phyloP scores from a whole-genome alignment of 2,797 vertebrate species.

The Cynodonichthys magdalenae region DNA sequence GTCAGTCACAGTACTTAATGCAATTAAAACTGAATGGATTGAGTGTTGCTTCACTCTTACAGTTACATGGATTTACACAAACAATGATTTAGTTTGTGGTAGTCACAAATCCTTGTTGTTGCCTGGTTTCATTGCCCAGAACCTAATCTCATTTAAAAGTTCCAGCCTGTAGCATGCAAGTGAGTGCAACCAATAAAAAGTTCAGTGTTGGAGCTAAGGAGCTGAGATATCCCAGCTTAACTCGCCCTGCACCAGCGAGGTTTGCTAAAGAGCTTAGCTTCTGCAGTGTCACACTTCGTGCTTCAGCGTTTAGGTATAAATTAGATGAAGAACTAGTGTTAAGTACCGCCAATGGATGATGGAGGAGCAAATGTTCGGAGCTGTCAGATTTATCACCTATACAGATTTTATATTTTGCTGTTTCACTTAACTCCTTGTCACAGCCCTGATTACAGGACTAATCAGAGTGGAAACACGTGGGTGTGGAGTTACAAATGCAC shows the following conservation, averaged over 20 bases:
- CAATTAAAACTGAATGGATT: slow-evolving; percentile 23
- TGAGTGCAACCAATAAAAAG: slow-evolving; percentile 39
- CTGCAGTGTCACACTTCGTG: slow-evolving; percentile 49
- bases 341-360: slow-evolving; percentile 20
- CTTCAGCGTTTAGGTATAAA: slow-evolving; percentile 8
- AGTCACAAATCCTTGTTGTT: slow-evolving; percentile 48
- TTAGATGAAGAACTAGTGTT: slow-evolving; percentile 34
- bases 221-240: slow-evolving; percentile 44
- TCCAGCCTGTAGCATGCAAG: slow-evolving; percentile 45
- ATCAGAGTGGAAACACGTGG: slow-evolving; percentile 25
- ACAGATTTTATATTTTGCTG: slow-evolving; percentile 17
- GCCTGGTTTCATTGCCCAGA: slow-evolving; percentile 59
- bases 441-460: slow-evolving; percentile 43
- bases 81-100: slow-evolving; percentile 28
- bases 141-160: slow-evolving; percentile 62
- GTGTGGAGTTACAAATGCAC: slow-evolving; percentile 14
- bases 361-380: slow-evolving; percentile 25
- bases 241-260: slow-evolving; percentile 34
- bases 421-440: slow-evolving; percentile 22
- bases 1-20: not conserved
- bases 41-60: slow-evolving; percentile 8
- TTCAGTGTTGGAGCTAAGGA: slow-evolving; percentile 45
- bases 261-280: slow-evolving; percentile 32
- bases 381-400: slow-evolving; percentile 16
- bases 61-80: slow-evolving; percentile 10